These are phyloP conservation scores for Sturnira hondurensis DNA, from an alignment of 2,113 vertebrate species.

Conservation along the genomic window DNA sequence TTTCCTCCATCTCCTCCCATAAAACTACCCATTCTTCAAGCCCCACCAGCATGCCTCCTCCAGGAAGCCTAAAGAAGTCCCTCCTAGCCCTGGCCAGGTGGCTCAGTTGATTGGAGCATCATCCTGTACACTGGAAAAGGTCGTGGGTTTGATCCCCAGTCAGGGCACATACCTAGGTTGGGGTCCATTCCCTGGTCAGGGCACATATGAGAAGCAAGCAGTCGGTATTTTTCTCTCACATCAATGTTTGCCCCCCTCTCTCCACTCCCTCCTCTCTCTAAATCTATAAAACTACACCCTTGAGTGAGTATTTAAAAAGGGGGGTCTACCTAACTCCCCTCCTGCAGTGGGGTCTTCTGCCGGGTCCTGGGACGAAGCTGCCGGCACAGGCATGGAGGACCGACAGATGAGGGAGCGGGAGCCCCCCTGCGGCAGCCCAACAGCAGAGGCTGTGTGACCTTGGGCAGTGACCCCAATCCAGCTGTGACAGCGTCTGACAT, in stretches of 20 bases:
- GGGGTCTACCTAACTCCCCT: background rate
- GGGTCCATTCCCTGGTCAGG: too few species aligned
- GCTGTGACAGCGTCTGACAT: slow-evolving; percentile 43
- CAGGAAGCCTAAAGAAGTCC: background rate
- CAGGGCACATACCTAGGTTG: too few species aligned
- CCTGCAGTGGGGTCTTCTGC: background rate
- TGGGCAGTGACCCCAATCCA: slow-evolving; percentile 45
- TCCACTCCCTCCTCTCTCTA: too few species aligned
- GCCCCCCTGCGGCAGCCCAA: background rate
- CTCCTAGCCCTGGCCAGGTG: too few species aligned
- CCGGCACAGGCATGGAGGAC: background rate
- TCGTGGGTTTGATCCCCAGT: too few species aligned
- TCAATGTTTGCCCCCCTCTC: too few species aligned
- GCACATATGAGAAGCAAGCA: too few species aligned
- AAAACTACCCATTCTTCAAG: background rate
- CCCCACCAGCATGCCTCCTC: background rate
- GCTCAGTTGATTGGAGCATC: too few species aligned
- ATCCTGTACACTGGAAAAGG: too few species aligned
- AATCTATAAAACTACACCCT: too few species aligned
- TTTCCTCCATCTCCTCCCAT: background rate
- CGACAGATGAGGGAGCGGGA: background rate
- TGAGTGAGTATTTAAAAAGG: too few species aligned
- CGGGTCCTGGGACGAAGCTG: background rate
- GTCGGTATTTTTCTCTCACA: too few species aligned
- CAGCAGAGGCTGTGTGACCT: slow-evolving; percentile 39